Conservation (phyloP, 2,888 invertebrate species). For the Dinocampus coccinellae region DNA sequence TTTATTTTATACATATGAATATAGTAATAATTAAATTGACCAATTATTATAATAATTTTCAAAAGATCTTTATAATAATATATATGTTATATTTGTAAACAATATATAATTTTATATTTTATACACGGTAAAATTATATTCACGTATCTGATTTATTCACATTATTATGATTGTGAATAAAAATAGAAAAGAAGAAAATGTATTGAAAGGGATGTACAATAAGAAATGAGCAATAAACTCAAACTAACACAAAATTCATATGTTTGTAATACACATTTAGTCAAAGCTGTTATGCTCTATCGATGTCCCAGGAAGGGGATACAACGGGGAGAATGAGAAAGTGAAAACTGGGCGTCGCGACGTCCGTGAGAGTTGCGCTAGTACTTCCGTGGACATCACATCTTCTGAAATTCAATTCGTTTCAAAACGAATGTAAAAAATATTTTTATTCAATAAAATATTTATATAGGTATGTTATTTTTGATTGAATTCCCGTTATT, state of each 20-base stretch:
- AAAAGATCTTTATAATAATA: too few species aligned
- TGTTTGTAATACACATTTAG: not conserved
- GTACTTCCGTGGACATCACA: slow-evolving; percentile 66
- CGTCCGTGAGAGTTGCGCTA: slow-evolving; percentile 64
- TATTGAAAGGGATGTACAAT: slow-evolving; percentile 3
- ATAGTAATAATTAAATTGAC: too few species aligned
- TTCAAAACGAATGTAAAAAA: slow-evolving; percentile 44
- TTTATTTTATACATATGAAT: too few species aligned
- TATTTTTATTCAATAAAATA: slow-evolving; percentile 8
- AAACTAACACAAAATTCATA: slow-evolving; percentile 20
- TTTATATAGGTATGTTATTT: slow-evolving; percentile 18
- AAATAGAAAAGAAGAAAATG: slow-evolving; percentile 19
- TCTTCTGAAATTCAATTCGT: slow-evolving; percentile 57
- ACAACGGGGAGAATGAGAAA: slow-evolving; percentile 50
- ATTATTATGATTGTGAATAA: not conserved
- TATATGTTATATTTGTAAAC: too few species aligned
- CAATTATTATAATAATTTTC: too few species aligned
- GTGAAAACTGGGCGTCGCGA: slow-evolving; percentile 56
- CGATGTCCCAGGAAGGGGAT: slow-evolving; percentile 26
- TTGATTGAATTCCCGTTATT: not conserved
- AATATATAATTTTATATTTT: too few species aligned
- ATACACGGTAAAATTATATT: too few species aligned
- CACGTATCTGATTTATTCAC: too few species aligned
- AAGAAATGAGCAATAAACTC: not conserved
- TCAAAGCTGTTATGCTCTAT: slow-evolving; percentile 15